Base-by-base conservation (phyloP, 2,888 invertebrate species). In the Drosophila nr. fundita region DNA sequence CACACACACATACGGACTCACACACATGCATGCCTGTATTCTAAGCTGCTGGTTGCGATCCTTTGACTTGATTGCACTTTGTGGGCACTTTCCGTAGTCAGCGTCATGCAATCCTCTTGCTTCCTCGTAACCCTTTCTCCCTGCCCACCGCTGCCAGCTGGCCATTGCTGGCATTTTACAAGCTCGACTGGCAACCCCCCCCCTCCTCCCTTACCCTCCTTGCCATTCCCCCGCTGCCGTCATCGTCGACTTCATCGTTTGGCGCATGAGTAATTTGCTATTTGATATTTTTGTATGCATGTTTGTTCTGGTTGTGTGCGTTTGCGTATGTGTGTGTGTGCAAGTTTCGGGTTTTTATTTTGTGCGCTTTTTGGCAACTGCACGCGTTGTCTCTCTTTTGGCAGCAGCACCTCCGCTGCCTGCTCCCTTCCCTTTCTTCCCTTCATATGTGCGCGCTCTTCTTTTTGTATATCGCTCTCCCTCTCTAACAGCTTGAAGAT, bases 241-340 rank as follows among this genome's bases (percentile, higher is more conserved):
- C 68, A 68, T 67, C 66, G 32, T 70, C 68, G 69, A 54, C 71
- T 64, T 53, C 48, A 24, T 64, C 45, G 67, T 60, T 65, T 68
- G 67, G 68, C 78, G 82, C 84, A 89, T 90, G 89, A 90, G 87
- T 89, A 90, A 91, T 90, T 89, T 90, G 89, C 89, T 87, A 89
- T 89, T 89, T 89, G 84, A 89, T 89, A 90, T 89, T 83, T 84
- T 72, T 68, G 69, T 63, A 60, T 65, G 73, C 68, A 65, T 34
- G 36, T 54, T 54, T 54, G 15, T 27, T 63, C 54, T 74, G 60
- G 64, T 48, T 40, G 36, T 58, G 53, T 54, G 34, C 58, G 54
- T 55, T 42, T 64, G 52, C 67, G 45, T 57, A 32, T 55, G 40
- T 45, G 40, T 64, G 67, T 74, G 61, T 67, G 62, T 68, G 66